Evolutionary conservation across 2,888 invertebrate genomes (phyloP).

Genomic region (Caenorhabditis parvicauda): DNA sequence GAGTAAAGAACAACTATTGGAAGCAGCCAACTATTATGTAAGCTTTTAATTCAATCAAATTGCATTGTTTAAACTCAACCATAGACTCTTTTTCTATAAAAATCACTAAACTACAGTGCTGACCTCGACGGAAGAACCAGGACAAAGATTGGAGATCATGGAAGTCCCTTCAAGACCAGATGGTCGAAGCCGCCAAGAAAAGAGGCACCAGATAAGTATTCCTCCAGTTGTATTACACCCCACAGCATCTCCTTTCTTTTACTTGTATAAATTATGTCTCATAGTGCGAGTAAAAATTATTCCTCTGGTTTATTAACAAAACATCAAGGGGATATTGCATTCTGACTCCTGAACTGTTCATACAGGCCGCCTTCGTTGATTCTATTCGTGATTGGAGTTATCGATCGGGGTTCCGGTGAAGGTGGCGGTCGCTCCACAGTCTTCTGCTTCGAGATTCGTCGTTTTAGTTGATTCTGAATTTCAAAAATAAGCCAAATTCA

Average conservation of each 20-base stretch:
- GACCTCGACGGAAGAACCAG: conserved; percentile 48
- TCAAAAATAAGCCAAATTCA: not conserved
- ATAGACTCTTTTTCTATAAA: not conserved
- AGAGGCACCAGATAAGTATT: conserved; percentile 34
- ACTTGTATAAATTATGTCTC: too few species aligned
- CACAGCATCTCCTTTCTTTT: too few species aligned
- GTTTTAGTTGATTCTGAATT: not conserved
- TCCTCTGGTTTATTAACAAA: too few species aligned
- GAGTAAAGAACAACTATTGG: conserved; percentile 49
- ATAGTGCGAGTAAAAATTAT: too few species aligned
- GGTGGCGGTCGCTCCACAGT: not conserved
- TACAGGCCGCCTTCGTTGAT: not conserved
- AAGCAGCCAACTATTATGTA: conserved; percentile 38
- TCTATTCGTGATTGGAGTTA: not conserved
- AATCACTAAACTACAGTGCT: conserved; percentile 12
- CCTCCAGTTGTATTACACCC: too few species aligned
- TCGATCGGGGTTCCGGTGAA: not conserved
- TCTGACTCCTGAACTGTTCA: not conserved
- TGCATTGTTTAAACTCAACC: not conserved
- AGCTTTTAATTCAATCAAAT: conserved; percentile 2
- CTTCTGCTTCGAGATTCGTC: not conserved
- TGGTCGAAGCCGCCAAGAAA: conserved; percentile 58
- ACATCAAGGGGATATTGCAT: not conserved
- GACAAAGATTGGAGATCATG: conserved; percentile 49
- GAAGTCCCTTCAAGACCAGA: conserved; percentile 55